A percentile compares a stretch with the other conserved stretches of the same genome.
Evolutionary conservation across 2,113 vertebrate genomes (phyloP).

Genomic region (Epinephelus moara): DNA sequence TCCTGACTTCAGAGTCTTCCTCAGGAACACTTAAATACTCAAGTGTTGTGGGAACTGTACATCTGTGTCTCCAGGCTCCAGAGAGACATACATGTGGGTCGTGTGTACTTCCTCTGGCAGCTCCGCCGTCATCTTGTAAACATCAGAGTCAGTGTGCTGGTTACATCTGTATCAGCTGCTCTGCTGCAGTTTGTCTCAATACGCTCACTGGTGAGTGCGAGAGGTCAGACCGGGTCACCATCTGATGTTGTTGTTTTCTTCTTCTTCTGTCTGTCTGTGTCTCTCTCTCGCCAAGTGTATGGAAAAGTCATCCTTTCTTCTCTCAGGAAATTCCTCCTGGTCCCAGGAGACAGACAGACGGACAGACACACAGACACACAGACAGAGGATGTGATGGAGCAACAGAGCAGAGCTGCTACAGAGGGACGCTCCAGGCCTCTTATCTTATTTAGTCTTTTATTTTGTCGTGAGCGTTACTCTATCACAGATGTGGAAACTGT

Average conservation of each 20-base stretch:
- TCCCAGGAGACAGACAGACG: slow-evolving; percentile 52
- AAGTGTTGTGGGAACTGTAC: slow-evolving; percentile 21
- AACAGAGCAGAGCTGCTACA: slow-evolving; percentile 43
- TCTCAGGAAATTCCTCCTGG: slow-evolving; percentile 76
- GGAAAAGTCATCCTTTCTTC: slow-evolving; percentile 68
- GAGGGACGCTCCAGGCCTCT: slow-evolving; percentile 5
- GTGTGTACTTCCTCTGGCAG: slow-evolving; percentile 27
- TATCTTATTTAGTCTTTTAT: background rate
- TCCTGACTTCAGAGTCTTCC: background rate
- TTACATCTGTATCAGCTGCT: slow-evolving; percentile 51
- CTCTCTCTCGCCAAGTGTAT: slow-evolving; percentile 24
- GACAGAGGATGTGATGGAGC: slow-evolving; percentile 44
- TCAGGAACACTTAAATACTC: background rate
- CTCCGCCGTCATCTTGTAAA: slow-evolving; percentile 9
- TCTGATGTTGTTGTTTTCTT: slow-evolving; percentile 46
- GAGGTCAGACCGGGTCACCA: slow-evolving; percentile 56
- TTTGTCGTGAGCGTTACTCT: background rate
- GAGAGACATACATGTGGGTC: background rate
- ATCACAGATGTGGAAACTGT: background rate
- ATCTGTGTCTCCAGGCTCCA: slow-evolving; percentile 27
- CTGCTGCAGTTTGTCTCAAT: background rate
- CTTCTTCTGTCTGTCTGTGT: background rate
- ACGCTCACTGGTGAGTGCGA: slow-evolving; percentile 13
- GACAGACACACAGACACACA: slow-evolving; percentile 15
- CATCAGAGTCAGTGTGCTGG: background rate